These are phyloP conservation scores for Grammomys surdaster DNA, from an alignment of 2,113 vertebrate genomes.

Conservation along the genomic window DNA sequence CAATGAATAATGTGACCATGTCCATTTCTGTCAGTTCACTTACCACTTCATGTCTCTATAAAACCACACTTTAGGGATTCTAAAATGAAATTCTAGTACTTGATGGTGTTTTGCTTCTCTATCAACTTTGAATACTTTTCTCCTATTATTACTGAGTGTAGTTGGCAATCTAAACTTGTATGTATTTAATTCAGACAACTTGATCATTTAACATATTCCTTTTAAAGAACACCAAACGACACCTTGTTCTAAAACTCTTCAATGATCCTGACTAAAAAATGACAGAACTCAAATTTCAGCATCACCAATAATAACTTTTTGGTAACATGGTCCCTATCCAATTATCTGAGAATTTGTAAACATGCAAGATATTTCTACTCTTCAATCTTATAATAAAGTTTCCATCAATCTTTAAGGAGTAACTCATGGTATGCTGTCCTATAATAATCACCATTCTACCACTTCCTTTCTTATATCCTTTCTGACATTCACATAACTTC, in stretches of 20 bases:
- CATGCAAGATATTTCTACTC: not conserved
- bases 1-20: not conserved
- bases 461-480: slow-evolving; percentile 13
- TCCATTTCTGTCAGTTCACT: not conserved
- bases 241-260: slow-evolving; percentile 1
- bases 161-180: not conserved
- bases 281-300: not conserved
- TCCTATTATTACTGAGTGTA: not conserved
- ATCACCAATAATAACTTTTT: not conserved
- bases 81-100: not conserved
- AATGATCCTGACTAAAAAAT: not conserved
- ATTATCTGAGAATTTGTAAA: not conserved
- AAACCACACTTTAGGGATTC: not conserved
- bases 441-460: not conserved
- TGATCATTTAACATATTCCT: not conserved
- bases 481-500: not conserved
- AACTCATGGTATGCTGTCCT: not conserved
- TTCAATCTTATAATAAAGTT: not conserved
- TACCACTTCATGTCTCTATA: not conserved
- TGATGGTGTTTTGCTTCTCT: not conserved
- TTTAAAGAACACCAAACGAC: slow-evolving; percentile 30
- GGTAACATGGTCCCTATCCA: not conserved
- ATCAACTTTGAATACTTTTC: not conserved
- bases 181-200: not conserved
- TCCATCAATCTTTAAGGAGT: not conserved